Evolutionary conservation across 1,140 invertebrate genomes (phyloP).

Genomic region (Hesperophylax magnus): DNA sequence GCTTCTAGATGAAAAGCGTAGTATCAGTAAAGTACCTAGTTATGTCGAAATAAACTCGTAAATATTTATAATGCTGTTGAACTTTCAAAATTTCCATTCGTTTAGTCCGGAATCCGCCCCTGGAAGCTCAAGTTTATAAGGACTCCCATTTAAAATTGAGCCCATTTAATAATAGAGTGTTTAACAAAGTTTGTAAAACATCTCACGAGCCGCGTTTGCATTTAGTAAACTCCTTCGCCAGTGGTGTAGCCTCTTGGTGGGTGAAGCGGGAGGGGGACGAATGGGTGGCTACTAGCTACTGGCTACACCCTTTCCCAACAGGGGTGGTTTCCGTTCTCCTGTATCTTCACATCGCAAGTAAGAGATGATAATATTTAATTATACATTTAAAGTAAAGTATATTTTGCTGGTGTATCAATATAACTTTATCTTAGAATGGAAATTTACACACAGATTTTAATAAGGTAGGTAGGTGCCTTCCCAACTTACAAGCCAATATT

Average conservation of each 20-base stretch:
- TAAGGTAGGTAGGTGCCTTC: no score
- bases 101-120: not conserved
- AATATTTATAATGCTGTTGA: no score
- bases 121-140: slow-evolving; percentile 13
- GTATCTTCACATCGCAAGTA: not conserved
- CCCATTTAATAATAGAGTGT: slow-evolving; percentile 45
- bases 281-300: not conserved
- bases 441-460: no score
- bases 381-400: no score
- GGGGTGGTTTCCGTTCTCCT: no score
- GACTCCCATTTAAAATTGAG: slow-evolving; percentile 35
- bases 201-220: slow-evolving; percentile 40
- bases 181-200: slow-evolving; percentile 45
- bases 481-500: no score
- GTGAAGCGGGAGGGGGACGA: not conserved
- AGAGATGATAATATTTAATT: not conserved
- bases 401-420: no score
- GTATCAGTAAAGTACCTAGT: no score
- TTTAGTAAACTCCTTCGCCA: slow-evolving; percentile 37
- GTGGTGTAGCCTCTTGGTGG: not conserved
- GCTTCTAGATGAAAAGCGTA: no score
- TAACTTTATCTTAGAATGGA: no score
- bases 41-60: no score
- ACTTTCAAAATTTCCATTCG: not conserved
- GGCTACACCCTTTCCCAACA: not conserved